phyloP scores from a whole-genome alignment of 2,888 invertebrate species.

The Drosophila meridionalis region DNA sequence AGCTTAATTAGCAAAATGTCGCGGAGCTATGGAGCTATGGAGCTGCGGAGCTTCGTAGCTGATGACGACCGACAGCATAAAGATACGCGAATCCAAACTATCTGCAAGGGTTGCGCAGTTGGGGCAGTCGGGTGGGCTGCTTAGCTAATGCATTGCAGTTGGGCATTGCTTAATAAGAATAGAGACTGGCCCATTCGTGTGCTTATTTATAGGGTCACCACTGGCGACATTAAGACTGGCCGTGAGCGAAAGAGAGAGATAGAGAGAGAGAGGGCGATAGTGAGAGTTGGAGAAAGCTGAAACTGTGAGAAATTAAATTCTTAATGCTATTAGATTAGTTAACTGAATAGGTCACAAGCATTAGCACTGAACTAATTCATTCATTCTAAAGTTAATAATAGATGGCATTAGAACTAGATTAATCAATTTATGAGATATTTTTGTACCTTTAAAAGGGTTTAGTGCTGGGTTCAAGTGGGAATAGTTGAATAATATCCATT shows the following conservation, averaged over 20 bases:
- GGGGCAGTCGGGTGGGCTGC: conserved; percentile 19
- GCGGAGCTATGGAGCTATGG: conserved; percentile 38
- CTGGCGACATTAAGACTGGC: conserved; percentile 55
- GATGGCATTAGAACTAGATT: background rate
- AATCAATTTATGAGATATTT: background rate
- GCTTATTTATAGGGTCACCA: conserved; percentile 62
- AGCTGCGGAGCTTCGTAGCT: conserved; percentile 6
- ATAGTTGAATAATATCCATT: too few relatives aligned
- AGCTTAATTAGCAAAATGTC: conserved; percentile 79
- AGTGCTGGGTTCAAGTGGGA: too few relatives aligned
- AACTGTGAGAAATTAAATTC: conserved; percentile 25
- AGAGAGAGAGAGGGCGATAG: too few relatives aligned
- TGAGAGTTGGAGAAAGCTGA: background rate
- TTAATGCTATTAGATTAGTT: conserved; percentile 54
- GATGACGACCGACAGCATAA: conserved; percentile 55
- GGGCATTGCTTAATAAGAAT: conserved; percentile 19
- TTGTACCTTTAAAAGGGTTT: background rate
- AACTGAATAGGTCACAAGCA: conserved; percentile 4
- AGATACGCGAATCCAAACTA: conserved; percentile 51
- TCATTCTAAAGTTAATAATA: background rate
- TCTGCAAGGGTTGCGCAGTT: conserved; percentile 19
- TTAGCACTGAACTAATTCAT: background rate
- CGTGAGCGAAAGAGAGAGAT: background rate
- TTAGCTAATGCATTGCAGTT: conserved; percentile 28
- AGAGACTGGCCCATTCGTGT: conserved; percentile 21